Conservation (phyloP, 2,888 invertebrate species). For the Pristionchus japonicus region DNA sequence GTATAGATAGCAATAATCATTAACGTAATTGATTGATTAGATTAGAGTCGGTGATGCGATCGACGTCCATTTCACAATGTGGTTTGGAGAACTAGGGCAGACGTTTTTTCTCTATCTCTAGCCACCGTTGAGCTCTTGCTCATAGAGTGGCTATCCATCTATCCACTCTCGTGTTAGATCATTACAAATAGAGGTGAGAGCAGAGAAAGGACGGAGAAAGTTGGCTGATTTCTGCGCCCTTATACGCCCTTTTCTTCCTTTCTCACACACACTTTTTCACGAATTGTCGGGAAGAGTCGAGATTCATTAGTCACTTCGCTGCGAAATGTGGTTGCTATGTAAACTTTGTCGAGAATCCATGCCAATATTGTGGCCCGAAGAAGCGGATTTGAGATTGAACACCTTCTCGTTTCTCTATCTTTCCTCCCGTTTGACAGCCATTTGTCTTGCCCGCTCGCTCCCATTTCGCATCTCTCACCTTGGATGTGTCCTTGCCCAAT, state of each 20-base stretch:
- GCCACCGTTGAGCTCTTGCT: not conserved
- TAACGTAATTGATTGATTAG: not conserved
- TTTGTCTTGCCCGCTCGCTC: not conserved
- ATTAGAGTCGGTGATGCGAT: not conserved
- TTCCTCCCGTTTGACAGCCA: not conserved
- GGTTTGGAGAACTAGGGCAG: not conserved
- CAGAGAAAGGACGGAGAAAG: constrained; percentile 14
- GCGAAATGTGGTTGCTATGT: not conserved
- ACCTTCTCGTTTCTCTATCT: not conserved
- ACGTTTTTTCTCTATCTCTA: not conserved
- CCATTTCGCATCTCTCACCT: not conserved
- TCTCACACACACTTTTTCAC: not conserved
- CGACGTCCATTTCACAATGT: not conserved
- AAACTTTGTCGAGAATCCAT: not conserved
- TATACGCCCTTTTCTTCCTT: constrained; percentile 4
- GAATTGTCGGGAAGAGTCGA: not conserved
- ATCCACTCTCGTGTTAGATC: not conserved
- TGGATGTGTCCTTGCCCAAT: constrained; percentile 17
- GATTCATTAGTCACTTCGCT: constrained; percentile 4
- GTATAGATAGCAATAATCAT: not conserved
- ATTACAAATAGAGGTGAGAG: constrained; percentile 3
- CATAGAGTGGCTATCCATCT: not conserved
- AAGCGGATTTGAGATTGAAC: constrained; percentile 4
- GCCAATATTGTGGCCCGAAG: not conserved
- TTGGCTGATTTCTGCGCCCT: not conserved